These are phyloP conservation scores for Tragelaphus strepsiceros DNA, from an alignment of 2,113 vertebrate species.

Conservation along the genomic window DNA sequence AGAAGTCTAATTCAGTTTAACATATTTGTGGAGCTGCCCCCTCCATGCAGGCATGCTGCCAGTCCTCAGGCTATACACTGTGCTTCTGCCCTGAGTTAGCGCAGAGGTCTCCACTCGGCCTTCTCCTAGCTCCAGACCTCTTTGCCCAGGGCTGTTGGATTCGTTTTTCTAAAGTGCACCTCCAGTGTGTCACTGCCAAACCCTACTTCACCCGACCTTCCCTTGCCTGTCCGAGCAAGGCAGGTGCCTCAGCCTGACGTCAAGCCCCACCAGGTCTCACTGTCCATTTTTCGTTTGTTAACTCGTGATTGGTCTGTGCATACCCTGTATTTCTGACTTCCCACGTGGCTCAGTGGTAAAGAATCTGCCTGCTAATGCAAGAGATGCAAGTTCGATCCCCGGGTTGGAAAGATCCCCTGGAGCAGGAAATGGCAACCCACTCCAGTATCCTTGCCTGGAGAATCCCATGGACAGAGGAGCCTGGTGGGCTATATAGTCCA, in stretches of 20 bases:
- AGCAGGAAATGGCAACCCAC: background rate
- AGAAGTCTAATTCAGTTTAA: background rate
- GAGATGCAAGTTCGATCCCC: background rate
- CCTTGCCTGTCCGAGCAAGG: background rate
- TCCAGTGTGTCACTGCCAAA: background rate
- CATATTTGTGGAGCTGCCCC: background rate
- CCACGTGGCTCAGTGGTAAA: background rate
- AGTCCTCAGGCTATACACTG: background rate
- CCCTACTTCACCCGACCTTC: background rate
- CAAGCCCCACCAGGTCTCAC: background rate
- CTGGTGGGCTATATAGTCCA: too few species aligned
- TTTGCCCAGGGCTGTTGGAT: background rate
- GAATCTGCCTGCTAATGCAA: background rate
- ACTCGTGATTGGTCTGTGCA: background rate
- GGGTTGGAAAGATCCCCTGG: background rate
- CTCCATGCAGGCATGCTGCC: accelerated
- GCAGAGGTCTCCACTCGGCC: background rate
- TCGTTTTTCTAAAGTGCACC: background rate
- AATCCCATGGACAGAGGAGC: background rate
- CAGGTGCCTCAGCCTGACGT: background rate
- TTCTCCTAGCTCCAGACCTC: background rate
- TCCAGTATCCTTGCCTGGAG: background rate
- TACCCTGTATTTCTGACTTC: background rate
- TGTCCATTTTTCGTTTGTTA: background rate
- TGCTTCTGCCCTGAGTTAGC: too few species aligned